Evolutionary conservation across 2,888 invertebrate genomes (phyloP), one percentile per base, ranked within the genome.

Genomic region (Lypha dubia): DNA sequence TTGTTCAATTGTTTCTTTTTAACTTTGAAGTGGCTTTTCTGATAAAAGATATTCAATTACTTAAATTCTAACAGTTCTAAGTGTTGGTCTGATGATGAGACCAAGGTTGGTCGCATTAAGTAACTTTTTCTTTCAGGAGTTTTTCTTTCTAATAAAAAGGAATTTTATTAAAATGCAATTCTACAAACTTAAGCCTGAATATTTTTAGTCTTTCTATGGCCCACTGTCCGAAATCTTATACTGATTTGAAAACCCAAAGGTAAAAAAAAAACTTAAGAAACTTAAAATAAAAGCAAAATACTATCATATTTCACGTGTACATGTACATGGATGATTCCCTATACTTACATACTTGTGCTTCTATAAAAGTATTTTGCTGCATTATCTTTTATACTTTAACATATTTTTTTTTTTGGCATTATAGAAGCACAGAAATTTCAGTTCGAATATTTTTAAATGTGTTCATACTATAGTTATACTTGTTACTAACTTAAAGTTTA

Each of bases 251-350:
- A 38, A 65, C 24, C 1, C 9, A 22, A 44, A 41, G 38, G 49
- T 22, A 24, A 41, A 56, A 41, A 15, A 56, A 65, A 70, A 71
- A 58, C 76, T 56, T 28, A 67, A 67, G 67, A 60, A 83, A 77
- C 76, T 7, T 28, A 53, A 65, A 75, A 24, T n/a, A 76, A 67
- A 56, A 75, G 20, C 62, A 15, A 24, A 82, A 77, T 49, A 70
- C 79, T 83, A 79, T 83, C 83, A 79, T 8, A 65, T 83, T 83
- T 70, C 83, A 75, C 63, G 28, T 44, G n/a, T 32, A 41, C 24
- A 63, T n/a, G n/a, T 49, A 35, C 22, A 13, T 20, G n/a, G 5
- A 13, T 15, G 13, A 3, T 1, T 20, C 13, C 17, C 28, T 58
- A 15, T 17, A n/a, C 8, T 8, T 56, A 56, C 32, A 15, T 17